These are phyloP conservation scores for Tetraodon nigroviridis DNA, from an alignment of 2,113 vertebrate genomes.

Conservation along the genomic window DNA sequence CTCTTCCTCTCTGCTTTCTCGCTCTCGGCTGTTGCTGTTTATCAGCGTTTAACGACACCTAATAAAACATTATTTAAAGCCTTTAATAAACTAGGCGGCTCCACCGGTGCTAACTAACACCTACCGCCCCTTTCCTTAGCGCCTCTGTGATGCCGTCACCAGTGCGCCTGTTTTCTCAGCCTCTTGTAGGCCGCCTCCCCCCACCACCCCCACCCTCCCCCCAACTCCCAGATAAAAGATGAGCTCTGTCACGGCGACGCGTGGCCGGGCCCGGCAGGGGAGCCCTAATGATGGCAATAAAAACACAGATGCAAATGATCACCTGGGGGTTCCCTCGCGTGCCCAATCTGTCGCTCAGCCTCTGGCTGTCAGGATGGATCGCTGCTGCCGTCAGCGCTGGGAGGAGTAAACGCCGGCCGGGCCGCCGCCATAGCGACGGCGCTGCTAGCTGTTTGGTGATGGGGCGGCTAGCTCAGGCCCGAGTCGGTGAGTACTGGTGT, in stretches of 20 bases:
- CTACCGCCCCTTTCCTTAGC: conserved; percentile 26
- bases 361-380: conserved; percentile 68
- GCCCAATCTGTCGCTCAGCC: conserved; percentile 69
- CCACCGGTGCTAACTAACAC: conserved; percentile 41
- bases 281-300: conserved; percentile 74
- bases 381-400: conserved; percentile 58
- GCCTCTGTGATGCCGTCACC: conserved; percentile 46
- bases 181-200: conserved; percentile 50
- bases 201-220: conserved; percentile 65
- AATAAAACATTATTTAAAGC: conserved; percentile 14
- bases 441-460: conserved; percentile 50
- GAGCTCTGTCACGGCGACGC: conserved; percentile 65
- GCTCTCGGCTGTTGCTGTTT: conserved; percentile 14
- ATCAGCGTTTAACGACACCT: conserved; percentile 17
- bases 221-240: conserved; percentile 70
- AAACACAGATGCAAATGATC: conserved; percentile 76
- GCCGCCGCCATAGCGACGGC: conserved; percentile 63
- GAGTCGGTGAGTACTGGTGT: conserved; percentile 40
- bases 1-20: conserved; percentile 1
- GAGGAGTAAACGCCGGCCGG: conserved; percentile 67
- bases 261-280: conserved; percentile 60
- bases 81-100: conserved; percentile 23
- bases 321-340: conserved; percentile 71
- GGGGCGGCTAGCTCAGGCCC: conserved; percentile 22
- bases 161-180: conserved; percentile 56